phyloP scores from a whole-genome alignment of 2,797 vertebrate species.

The Arnoldichthys spilopterus region DNA sequence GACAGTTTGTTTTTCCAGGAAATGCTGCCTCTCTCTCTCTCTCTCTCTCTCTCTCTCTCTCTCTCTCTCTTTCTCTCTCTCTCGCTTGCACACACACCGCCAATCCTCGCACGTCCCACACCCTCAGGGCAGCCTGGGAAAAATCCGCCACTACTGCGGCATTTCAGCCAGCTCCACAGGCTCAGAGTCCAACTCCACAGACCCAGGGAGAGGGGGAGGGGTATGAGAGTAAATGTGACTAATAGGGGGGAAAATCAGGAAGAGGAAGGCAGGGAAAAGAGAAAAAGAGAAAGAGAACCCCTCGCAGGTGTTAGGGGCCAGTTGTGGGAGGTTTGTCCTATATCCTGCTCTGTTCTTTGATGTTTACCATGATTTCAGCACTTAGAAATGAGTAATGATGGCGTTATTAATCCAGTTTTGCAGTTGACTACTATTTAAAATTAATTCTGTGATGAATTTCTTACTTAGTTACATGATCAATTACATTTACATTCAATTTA shows the following conservation, averaged over 20 bases:
- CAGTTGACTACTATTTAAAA: not conserved
- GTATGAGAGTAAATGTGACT: conserved; percentile 41
- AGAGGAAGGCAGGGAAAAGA: conserved; percentile 21
- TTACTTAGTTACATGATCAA: not conserved
- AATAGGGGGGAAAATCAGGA: conserved; percentile 49
- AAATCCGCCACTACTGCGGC: conserved; percentile 62
- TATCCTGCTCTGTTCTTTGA: conserved; percentile 19
- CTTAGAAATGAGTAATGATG: not conserved
- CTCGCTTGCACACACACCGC: conserved; percentile 1
- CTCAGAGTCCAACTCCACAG: conserved; percentile 47
- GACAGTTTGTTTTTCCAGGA: conserved; percentile 58
- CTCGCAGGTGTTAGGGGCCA: conserved; percentile 37
- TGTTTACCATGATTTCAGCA: not conserved
- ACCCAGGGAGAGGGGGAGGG: conserved; percentile 27
- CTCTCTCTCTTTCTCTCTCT: conserved; percentile 14
- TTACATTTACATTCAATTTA: not conserved
- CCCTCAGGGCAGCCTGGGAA: conserved; percentile 62
- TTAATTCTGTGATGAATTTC: not conserved
- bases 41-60: conserved; percentile 13
- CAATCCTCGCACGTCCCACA: conserved; percentile 49
- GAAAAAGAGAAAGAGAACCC: conserved; percentile 1
- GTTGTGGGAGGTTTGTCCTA: conserved; percentile 14
- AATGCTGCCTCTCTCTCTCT: conserved; percentile 48
- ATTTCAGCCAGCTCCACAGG: conserved; percentile 55
- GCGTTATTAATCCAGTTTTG: not conserved